A percentile compares a stretch with the other conserved stretches of the same genome.
phyloP scores from a whole-genome alignment of 1,140 invertebrate genomes.

The Rhopalosiphum padi region DNA sequence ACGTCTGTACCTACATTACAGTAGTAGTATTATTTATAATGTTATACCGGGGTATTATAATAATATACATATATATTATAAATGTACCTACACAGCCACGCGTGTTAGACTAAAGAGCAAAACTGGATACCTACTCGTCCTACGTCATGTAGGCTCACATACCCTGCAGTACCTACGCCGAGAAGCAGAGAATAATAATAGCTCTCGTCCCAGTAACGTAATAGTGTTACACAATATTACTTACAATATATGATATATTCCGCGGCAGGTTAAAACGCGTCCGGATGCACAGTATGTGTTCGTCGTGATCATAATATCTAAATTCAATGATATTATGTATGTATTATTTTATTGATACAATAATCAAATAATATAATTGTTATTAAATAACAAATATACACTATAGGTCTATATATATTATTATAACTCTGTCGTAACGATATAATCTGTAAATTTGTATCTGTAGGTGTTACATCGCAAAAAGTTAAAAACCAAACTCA shows the following conservation, averaged over 20 bases:
- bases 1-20: not conserved
- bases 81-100: not conserved
- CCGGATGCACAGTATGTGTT: not conserved
- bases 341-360: not conserved
- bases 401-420: too few relatives aligned
- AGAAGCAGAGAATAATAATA: not conserved
- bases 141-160: not conserved
- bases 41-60: not conserved
- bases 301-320: not conserved
- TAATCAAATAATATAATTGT: not conserved
- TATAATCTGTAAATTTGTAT: too few relatives aligned
- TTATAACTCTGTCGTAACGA: too few relatives aligned
- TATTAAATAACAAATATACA: not conserved
- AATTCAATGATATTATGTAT: not conserved
- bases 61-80: slow-evolving; percentile 1
- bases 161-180: not conserved
- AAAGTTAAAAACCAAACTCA: too few relatives aligned
- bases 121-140: not conserved
- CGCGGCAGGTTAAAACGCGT: not conserved
- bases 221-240: not conserved
- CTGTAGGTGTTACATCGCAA: too few relatives aligned
- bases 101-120: not conserved
- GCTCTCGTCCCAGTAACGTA: not conserved
- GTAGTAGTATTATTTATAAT: not conserved
- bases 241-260: not conserved